Conservation (phyloP, 2,888 invertebrate genomes). For the Schizaphis graminum region DNA sequence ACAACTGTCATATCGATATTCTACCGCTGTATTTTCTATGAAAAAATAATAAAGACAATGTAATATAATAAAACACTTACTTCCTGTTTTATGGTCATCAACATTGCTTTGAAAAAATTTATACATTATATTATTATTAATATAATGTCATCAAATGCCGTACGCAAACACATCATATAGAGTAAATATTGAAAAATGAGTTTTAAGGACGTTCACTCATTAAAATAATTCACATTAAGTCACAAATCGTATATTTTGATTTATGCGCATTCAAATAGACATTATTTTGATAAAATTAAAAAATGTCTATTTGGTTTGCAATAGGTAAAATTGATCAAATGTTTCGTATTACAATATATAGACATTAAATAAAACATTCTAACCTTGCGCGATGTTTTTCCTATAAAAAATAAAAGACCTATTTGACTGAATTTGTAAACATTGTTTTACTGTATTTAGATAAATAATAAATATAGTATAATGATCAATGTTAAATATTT, state of each 20-base stretch:
- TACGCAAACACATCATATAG: not conserved
- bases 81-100: not conserved
- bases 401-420: not conserved
- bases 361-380: too few relatives aligned
- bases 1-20: not conserved
- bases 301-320: not conserved
- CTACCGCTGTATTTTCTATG: not conserved
- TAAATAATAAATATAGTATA: too few relatives aligned
- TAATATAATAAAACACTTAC: not conserved
- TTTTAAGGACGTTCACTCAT: not conserved
- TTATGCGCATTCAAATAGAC: not conserved
- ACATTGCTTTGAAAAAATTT: not conserved
- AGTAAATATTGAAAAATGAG: not conserved
- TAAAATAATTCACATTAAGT: not conserved
- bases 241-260: not conserved
- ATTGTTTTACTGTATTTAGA: not conserved
- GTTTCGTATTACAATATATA: not conserved
- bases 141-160: slow-evolving; percentile 5
- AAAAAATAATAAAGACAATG: not conserved
- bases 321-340: not conserved
- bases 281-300: not conserved
- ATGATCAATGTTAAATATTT: too few relatives aligned
- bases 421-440: not conserved
- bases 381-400: not conserved
- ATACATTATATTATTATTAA: too few relatives aligned